Evolutionary conservation across 53 echinoderm and acorn worm genomes (phyloP).

Genomic region (Pentamera pediparva): DNA sequence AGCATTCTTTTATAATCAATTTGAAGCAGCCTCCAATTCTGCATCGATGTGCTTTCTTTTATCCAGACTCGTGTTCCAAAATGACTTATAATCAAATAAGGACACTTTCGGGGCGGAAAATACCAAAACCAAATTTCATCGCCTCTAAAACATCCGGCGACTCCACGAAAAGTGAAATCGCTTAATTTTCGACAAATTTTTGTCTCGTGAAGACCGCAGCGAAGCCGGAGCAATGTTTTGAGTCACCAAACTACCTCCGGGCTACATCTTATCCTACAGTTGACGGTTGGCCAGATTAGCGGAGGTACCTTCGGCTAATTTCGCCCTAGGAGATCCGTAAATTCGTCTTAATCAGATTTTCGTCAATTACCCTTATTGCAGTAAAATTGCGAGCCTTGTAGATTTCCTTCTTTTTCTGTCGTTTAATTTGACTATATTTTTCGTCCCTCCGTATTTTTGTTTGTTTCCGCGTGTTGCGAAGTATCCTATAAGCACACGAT

Average conservation of each 20-base stretch:
- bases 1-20: too few species aligned
- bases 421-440: neutral
- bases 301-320: slow-evolving; percentile 14
- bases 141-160: slow-evolving; percentile 7
- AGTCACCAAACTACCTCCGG: slow-evolving; percentile 15
- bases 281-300: slow-evolving; percentile 27
- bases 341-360: slow-evolving; percentile 25
- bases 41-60: too few species aligned
- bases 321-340: neutral
- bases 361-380: slow-evolving; percentile 33
- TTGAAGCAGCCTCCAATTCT: too few species aligned
- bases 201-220: slow-evolving; percentile 1
- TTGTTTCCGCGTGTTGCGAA: too few species aligned
- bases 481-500: too few species aligned
- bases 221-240: slow-evolving; percentile 6
- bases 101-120: neutral
- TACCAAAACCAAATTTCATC: slow-evolving; percentile 10
- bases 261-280: neutral
- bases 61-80: neutral
- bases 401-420: neutral
- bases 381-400: neutral
- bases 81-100: slow-evolving; percentile 18
- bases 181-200: slow-evolving; percentile 32
- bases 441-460: too few species aligned
- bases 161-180: slow-evolving; percentile 21